Conservation (phyloP, 1,140 invertebrate genomes). For the Meloidogyne chitwoodi region DNA sequence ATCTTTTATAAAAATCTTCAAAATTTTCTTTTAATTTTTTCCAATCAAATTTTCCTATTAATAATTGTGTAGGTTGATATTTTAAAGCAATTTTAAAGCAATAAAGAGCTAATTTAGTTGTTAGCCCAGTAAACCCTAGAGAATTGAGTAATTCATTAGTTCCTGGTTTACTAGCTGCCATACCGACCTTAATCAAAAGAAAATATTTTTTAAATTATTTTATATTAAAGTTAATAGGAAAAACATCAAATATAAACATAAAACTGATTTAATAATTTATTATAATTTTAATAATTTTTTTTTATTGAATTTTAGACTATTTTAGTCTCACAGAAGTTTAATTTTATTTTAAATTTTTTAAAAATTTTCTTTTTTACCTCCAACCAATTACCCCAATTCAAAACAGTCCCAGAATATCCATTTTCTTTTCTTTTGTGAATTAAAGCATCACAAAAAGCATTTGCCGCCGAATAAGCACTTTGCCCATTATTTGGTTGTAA, state of each 20-base stretch:
- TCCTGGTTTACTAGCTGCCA: neutral
- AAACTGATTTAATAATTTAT: too few species aligned
- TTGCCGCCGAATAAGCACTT: neutral
- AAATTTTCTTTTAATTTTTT: neutral
- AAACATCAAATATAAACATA: too few species aligned
- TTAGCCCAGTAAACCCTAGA: neutral
- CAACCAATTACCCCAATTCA: slow-evolving; percentile 5
- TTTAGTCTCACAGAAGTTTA: neutral
- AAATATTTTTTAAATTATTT: neutral
- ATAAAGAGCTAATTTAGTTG: neutral
- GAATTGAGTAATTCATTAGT: neutral
- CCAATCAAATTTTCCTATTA: neutral
- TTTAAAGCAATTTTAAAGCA: neutral
- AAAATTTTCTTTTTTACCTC: neutral
- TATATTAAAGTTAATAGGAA: too few species aligned
- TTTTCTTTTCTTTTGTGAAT: neutral
- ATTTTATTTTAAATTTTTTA: neutral
- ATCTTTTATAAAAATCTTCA: neutral
- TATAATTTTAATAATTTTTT: too few species aligned
- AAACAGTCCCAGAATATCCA: neutral
- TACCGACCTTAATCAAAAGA: neutral
- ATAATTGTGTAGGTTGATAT: neutral
- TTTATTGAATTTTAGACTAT: too few species aligned
- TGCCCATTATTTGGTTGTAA: neutral
- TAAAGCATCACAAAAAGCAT: slow-evolving; percentile 4